A percentile compares a stretch with the other conserved stretches of the same genome.
These are phyloP conservation scores for Phenganax subtilis DNA, from an alignment of 92 coral and sea anemone species.

Conservation along the genomic window DNA sequence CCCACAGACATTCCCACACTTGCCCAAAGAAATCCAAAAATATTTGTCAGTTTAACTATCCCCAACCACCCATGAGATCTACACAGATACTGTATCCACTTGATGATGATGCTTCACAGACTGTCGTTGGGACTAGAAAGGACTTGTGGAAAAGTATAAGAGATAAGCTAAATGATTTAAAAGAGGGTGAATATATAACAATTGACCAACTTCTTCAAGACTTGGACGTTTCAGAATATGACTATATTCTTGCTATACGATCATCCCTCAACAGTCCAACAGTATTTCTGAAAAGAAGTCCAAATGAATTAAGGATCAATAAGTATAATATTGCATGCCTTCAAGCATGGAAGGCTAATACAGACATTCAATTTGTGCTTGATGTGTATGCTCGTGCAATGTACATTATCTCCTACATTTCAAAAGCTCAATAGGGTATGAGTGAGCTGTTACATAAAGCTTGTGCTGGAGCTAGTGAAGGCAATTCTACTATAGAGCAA, in stretches of 20 bases:
- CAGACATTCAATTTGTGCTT: slow-evolving; percentile 2
- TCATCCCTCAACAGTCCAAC: slow-evolving; percentile 47
- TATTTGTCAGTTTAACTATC: slow-evolving; percentile 47
- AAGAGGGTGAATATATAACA: too few relatives aligned
- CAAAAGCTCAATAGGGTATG: too few relatives aligned
- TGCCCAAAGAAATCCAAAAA: slow-evolving; percentile 22
- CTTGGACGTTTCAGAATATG: slow-evolving; percentile 39
- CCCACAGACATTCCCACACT: slow-evolving; percentile 22
- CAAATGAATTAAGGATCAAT: slow-evolving; percentile 56
- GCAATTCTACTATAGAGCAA: too few relatives aligned
- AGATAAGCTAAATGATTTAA: too few relatives aligned
- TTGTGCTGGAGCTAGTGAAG: too few relatives aligned
- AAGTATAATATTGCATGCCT: slow-evolving; percentile 44
- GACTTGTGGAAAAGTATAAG: too few relatives aligned
- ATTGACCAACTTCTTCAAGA: background rate
- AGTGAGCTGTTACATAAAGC: too few relatives aligned
- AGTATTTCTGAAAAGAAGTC: slow-evolving; percentile 53
- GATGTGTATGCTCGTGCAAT: background rate
- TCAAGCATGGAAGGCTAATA: slow-evolving; percentile 8
- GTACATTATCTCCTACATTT: too few relatives aligned
- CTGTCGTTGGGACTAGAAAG: slow-evolving; percentile 13
- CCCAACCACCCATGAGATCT: slow-evolving; percentile 28
- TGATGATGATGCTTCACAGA: slow-evolving; percentile 27
- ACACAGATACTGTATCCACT: slow-evolving; percentile 46
- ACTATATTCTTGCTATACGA: slow-evolving; percentile 53